Evolutionary conservation across 64 coral and sea anemone species (phyloP).

Genomic region (Pocillopora verrucosa): DNA sequence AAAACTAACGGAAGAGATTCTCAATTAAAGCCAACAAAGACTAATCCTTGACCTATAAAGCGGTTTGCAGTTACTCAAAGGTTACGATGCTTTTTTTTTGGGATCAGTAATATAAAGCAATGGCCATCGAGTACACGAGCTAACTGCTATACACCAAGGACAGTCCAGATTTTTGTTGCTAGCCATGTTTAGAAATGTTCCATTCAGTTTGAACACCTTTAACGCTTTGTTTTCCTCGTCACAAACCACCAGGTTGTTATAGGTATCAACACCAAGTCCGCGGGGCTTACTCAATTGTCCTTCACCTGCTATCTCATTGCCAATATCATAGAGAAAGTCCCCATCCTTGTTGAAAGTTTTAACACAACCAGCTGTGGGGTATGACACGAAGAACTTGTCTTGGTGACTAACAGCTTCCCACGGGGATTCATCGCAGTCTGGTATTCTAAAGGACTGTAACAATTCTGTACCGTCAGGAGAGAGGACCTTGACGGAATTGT

Average conservation of each 20-base stretch:
- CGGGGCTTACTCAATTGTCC: not conserved
- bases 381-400: constrained; percentile 37
- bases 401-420: constrained; percentile 1
- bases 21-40: too few relatives aligned
- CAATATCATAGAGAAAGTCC: not conserved
- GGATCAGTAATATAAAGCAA: not conserved
- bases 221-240: not conserved
- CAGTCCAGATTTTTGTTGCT: not conserved
- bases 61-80: not conserved
- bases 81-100: not conserved
- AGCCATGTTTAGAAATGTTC: constrained; percentile 31
- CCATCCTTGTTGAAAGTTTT: constrained; percentile 42
- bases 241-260: constrained; percentile 34
- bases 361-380: not conserved
- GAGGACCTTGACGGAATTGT: constrained; percentile 1
- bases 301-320: not conserved
- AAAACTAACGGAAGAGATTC: too few relatives aligned
- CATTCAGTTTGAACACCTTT: constrained; percentile 40
- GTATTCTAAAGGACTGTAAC: constrained; percentile 12
- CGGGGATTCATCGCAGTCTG: constrained; percentile 18
- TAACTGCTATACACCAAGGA: constrained; percentile 11
- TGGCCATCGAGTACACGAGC: not conserved
- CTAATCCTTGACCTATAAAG: too few relatives aligned
- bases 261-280: constrained; percentile 16
- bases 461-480: constrained; percentile 34